Evolutionary conservation across 30 jellyfish, hydroid and myxozoan species (phyloP), one percentile per base, ranked within the genome.

Genomic region (Rhopilema esculentum): DNA sequence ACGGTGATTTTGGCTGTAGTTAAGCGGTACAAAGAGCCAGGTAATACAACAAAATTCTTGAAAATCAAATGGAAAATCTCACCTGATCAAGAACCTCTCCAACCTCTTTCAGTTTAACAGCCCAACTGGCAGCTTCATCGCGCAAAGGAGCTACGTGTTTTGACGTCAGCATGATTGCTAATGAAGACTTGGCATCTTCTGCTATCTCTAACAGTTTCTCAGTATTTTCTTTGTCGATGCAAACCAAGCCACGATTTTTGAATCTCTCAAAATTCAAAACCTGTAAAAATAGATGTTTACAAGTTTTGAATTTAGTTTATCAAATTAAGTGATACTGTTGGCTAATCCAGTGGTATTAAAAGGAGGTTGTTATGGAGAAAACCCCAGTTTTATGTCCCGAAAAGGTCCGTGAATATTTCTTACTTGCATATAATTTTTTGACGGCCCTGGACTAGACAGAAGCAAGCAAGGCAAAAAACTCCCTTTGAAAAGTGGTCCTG

Each of bases 71-170:
- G 57, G 12, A 2, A 6, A 40, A n/a, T 2, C 57, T 6, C 50
- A 91, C 97, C 97, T 91, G 95, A 22, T 83, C 97, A 20, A 91
- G 91, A 21, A 91, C 95, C 53, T 91, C 97, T 50, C 96, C 92
- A 27, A 91, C 92, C 57, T 91, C 97, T 27, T 91, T 85, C 33
- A 91, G 85, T 24, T 91, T 91, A 27, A 91, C 92, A 72, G 97
- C 92, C 97, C 97, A 91, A 27, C 90, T 73, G 20, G 97, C 97
- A 4, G 97, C 95, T 85, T 84, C 95, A 19, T 91, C 97, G 22
- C 95, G 85, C 79, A 91, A 26, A 12, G 97, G 97, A n/a, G 92
- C 76, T 52, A 91, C 90, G 79, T 91, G 92, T 63, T 91, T 91
- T 27, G 97, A 91, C 22, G 95, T 78, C 95, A 91, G 73, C 97